Evolutionary conservation across 2,113 vertebrate species (phyloP).

Genomic region (Uria lomvia): DNA sequence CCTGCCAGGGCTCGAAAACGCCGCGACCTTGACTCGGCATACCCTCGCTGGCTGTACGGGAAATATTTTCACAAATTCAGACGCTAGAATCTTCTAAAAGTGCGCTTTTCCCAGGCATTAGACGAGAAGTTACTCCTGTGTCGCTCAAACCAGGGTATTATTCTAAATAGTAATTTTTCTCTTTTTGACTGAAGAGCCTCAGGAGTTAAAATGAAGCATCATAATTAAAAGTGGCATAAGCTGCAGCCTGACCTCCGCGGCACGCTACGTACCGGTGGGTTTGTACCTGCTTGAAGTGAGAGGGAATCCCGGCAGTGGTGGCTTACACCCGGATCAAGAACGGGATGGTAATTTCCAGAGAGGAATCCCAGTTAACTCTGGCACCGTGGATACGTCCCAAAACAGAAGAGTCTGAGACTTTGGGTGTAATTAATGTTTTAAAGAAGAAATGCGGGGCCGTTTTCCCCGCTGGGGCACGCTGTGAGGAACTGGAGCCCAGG

Average conservation of each 20-base stretch:
- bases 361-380: not conserved
- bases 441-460: not conserved
- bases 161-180: not conserved
- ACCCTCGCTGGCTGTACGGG: too few relatives aligned
- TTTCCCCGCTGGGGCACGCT: not conserved
- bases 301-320: not conserved
- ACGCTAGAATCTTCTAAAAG: too few relatives aligned
- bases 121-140: too few relatives aligned
- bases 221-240: not conserved
- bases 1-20: too few relatives aligned
- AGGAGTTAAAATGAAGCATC: not conserved
- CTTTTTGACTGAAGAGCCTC: not conserved
- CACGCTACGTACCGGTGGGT: accelerated
- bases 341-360: not conserved
- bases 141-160: not conserved
- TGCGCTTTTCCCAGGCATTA: too few relatives aligned
- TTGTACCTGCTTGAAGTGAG: not conserved
- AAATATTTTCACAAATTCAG: too few relatives aligned
- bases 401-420: not conserved
- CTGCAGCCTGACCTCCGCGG: not conserved
- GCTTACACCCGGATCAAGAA: not conserved
- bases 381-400: accelerated
- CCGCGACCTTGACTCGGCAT: too few relatives aligned
- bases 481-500: not conserved
- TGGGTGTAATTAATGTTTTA: not conserved